These are phyloP conservation scores for Teleopsis dalmanni DNA, from an alignment of 1,140 invertebrate species.

Conservation along the genomic window DNA sequence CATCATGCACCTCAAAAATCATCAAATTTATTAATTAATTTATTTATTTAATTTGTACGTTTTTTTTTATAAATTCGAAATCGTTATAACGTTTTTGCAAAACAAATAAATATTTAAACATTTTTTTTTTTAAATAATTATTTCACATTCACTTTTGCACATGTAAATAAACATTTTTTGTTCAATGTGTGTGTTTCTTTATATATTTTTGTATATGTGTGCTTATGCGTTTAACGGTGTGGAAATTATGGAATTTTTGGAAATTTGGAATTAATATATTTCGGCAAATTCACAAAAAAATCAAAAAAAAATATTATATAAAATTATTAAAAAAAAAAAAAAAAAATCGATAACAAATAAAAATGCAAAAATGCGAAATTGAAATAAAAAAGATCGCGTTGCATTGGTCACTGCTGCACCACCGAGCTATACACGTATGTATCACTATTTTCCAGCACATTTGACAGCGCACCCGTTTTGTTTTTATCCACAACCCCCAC, in stretches of 20 bases:
- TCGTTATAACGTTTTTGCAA: too few species aligned
- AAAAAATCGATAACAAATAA: neutral
- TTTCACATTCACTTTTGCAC: neutral
- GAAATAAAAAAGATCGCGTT: slow-evolving; percentile 39
- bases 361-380: neutral
- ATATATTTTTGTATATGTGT: neutral
- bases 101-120: neutral
- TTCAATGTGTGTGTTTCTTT: neutral
- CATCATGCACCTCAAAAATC: neutral
- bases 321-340: slow-evolving; percentile 1
- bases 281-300: neutral
- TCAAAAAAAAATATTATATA: neutral
- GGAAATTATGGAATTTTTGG: neutral
- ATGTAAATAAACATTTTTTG: neutral
- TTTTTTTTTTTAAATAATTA: neutral
- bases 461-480: slow-evolving; percentile 45
- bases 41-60: neutral
- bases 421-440: slow-evolving; percentile 50
- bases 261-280: neutral
- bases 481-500: slow-evolving; percentile 44
- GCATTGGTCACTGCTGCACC: slow-evolving; percentile 46
- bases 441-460: slow-evolving; percentile 48
- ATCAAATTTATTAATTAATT: neutral
- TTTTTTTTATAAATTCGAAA: too few species aligned
- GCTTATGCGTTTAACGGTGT: neutral